These are phyloP conservation scores for Rotaria macrura DNA, from an alignment of 2,888 invertebrate species.

Conservation along the genomic window DNA sequence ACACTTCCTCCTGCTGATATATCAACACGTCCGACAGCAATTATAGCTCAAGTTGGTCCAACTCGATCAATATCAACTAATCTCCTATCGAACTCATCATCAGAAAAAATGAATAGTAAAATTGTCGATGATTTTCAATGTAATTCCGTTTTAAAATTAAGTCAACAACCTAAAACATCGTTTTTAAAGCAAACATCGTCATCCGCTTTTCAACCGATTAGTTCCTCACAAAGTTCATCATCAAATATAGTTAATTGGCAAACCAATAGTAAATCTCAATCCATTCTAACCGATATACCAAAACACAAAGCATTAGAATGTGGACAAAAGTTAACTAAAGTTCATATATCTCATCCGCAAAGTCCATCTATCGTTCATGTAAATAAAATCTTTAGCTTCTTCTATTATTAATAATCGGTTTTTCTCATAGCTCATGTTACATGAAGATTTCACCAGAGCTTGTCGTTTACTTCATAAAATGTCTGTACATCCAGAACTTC, in stretches of 20 bases:
- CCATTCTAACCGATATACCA: background rate
- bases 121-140: background rate
- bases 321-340: background rate
- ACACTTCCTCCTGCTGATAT: background rate
- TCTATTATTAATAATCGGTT: background rate
- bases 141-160: background rate
- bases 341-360: background rate
- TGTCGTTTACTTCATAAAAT: background rate
- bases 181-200: background rate
- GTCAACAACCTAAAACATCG: background rate
- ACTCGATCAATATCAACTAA: background rate
- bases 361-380: background rate
- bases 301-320: background rate
- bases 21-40: background rate
- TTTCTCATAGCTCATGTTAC: background rate
- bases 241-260: background rate
- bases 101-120: background rate
- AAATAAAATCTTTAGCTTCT: background rate
- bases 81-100: background rate
- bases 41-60: background rate
- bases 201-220: background rate
- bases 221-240: background rate
- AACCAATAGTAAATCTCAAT: background rate
- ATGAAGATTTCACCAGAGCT: background rate
- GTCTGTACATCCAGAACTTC: background rate